Evolutionary conservation across 1,140 invertebrate genomes (phyloP), one percentile per base, ranked within the genome.

Genomic region (Acromyrmex charruanus): DNA sequence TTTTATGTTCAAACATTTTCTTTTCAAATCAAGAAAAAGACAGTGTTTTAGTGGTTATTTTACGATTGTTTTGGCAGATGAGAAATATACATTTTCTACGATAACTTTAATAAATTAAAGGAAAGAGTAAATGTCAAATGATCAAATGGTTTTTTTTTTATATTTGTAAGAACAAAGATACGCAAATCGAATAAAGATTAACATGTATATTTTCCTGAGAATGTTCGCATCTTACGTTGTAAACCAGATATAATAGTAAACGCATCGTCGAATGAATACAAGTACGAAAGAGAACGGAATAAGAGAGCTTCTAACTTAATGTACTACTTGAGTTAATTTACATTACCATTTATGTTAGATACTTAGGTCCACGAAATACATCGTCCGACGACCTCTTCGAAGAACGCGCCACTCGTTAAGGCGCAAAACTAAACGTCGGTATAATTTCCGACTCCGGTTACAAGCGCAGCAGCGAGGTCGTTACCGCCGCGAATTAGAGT

Each of bases 371-470:
- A 28, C 28, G 18, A 35, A 81, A 31, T 39, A 44, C 49, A 55
- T 39, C 44, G 77, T 25, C 28, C 65, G 31, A 79, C 59, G n/a
- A 65, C 39, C 49, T 81, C 65, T 28, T 16, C 65, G 31, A 81
- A 71, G 65, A 69, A 49, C 77, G 28, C 55, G 80, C 53, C 35
- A n/a, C 39, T 75, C 80, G 75, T 84, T 84, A 84, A 74, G 39
- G 12, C 10, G 69, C 79, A 58, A 81, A 81, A 59, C 69, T 84
- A 84, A 74, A 84, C 53, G 55, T 75, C 69, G 53, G 69, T 61
- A 63, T 63, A 84, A 84, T 61, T 84, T 74, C 69, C 58, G 58
- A 58, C 35, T 84, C 69, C 39, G 69, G 39, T 84, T 84, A 74
- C 80, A 55, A 74, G 51, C 28, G 63, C 59, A 68, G 77, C 61